Conservation (phyloP, 2,888 invertebrate species). For the Alcis repandata region DNA sequence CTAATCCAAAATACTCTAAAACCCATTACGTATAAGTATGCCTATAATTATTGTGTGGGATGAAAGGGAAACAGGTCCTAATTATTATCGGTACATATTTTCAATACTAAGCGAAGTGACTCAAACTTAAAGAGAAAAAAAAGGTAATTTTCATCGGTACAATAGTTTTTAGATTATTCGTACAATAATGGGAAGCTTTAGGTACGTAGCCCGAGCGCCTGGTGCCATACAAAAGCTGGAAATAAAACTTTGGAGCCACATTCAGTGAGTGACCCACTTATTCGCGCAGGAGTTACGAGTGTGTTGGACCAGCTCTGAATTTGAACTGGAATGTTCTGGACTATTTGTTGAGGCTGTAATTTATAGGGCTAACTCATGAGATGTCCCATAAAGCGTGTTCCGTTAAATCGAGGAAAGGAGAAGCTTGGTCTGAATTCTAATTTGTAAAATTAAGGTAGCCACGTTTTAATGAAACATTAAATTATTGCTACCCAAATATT, state of each 20-base stretch:
- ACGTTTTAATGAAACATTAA: background rate
- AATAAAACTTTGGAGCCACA: conserved; percentile 32
- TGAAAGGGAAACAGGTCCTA: no score
- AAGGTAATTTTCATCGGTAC: no score
- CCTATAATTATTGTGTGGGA: no score
- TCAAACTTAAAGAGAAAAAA: no score
- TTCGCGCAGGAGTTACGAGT: conserved; percentile 33
- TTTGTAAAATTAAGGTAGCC: background rate
- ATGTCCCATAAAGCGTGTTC: conserved; percentile 17
- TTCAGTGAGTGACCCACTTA: conserved; percentile 32
- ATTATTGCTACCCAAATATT: no score
- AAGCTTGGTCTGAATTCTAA: conserved; percentile 3
- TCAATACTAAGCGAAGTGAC: no score
- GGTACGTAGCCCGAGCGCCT: background rate
- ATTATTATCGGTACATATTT: no score
- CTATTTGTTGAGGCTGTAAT: conserved; percentile 30
- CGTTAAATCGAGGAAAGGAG: conserved; percentile 5
- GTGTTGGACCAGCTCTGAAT: conserved; percentile 33
- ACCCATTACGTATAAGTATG: no score
- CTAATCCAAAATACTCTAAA: no score
- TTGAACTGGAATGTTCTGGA: conserved; percentile 35
- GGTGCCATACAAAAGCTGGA: conserved; percentile 20
- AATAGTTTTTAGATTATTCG: no score
- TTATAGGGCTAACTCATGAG: conserved; percentile 28
- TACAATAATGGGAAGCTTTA: no score